Evolutionary conservation across 2,888 invertebrate genomes (phyloP).

Genomic region (Drosophila leonis): DNA sequence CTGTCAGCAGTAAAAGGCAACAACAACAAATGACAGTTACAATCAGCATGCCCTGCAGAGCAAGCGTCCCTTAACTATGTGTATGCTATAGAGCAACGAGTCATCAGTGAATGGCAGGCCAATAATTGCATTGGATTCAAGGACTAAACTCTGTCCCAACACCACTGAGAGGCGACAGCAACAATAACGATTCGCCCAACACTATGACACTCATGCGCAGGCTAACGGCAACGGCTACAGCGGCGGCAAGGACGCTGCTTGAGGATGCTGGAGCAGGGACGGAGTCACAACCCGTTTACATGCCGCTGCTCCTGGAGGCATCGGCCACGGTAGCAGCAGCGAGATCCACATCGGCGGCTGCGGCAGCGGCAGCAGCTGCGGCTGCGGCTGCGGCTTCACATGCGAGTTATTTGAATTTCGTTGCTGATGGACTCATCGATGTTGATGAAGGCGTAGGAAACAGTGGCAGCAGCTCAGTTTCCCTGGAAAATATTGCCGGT

Average conservation of each 20-base stretch:
- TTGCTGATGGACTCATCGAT: constrained; percentile 79
- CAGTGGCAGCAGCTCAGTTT: constrained; percentile 57
- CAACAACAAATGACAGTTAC: constrained; percentile 42
- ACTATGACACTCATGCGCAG: constrained; percentile 64
- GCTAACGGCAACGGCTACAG: constrained; percentile 56
- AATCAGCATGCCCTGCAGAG: constrained; percentile 44
- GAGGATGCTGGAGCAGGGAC: constrained; percentile 23
- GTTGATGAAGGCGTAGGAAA: constrained; percentile 57
- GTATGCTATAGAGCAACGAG: constrained; percentile 46
- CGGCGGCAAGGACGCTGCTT: constrained; percentile 50
- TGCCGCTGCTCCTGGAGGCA: constrained; percentile 66
- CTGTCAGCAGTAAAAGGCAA: constrained; percentile 20
- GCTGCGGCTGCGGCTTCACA: constrained; percentile 60
- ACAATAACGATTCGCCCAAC: constrained; percentile 34
- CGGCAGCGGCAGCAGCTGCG: constrained; percentile 38
- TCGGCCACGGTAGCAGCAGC: constrained; percentile 48
- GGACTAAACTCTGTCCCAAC: constrained; percentile 32
- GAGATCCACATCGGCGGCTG: constrained; percentile 39
- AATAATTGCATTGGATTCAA: constrained; percentile 57
- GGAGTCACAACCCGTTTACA: constrained; percentile 40
- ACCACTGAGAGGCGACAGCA: constrained; percentile 21
- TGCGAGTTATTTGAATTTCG: constrained; percentile 81
- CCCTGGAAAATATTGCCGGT: constrained; percentile 59
- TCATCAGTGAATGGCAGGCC: constrained; percentile 46
- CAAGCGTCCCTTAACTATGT: constrained; percentile 32